These are phyloP conservation scores for Macropus fuliginosus DNA, from an alignment of 2,797 vertebrate genomes.

Conservation along the genomic window DNA sequence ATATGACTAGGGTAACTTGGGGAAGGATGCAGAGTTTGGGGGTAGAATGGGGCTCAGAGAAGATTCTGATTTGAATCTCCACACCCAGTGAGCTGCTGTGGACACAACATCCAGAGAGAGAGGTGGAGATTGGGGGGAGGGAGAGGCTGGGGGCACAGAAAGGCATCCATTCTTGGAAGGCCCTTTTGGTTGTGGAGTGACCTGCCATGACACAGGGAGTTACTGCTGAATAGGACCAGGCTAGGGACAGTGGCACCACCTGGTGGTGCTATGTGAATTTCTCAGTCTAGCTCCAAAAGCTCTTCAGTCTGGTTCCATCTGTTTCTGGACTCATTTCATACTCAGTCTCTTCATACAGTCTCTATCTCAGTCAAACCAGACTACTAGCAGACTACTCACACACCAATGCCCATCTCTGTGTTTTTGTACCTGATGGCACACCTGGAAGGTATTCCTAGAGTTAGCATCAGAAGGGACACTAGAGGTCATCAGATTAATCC, in stretches of 20 bases:
- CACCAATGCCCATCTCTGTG: not conserved
- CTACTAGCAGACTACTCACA: not conserved
- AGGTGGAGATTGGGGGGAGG: too few relatives aligned
- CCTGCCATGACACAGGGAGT: not conserved
- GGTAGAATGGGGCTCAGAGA: not conserved
- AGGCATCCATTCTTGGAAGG: not conserved
- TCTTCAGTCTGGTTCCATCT: not conserved
- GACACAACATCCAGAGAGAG: not conserved
- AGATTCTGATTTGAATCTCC: not conserved
- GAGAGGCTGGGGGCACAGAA: not conserved
- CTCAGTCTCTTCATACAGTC: not conserved
- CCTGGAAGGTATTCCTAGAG: not conserved
- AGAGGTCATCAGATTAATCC: not conserved
- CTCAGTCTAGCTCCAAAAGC: not conserved
- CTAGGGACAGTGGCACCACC: not conserved
- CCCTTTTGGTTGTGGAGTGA: not conserved
- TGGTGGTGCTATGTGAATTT: not conserved
- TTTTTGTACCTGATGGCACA: not conserved
- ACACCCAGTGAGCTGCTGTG: not conserved
- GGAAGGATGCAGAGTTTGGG: not conserved
- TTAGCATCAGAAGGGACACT: not conserved
- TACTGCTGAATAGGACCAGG: not conserved
- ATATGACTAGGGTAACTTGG: not conserved
- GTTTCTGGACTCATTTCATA: not conserved
- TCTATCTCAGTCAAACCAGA: not conserved